phyloP scores from a whole-genome alignment of 2,888 invertebrate genomes.

The Lochmaea capreae region DNA sequence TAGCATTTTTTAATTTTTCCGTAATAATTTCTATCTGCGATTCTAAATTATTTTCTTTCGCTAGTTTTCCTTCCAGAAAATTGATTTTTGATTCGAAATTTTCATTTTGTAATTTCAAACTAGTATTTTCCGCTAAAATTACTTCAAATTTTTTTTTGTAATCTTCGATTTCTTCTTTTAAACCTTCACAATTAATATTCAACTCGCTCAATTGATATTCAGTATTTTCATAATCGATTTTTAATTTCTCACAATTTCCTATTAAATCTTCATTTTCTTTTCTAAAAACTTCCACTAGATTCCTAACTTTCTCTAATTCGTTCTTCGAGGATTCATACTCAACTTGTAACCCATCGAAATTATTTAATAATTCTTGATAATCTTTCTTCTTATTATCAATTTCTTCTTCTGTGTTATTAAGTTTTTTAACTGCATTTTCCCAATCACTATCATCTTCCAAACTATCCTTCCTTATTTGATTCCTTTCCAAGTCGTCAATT shows the following conservation, averaged over 20 bases:
- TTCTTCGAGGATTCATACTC: constrained; percentile 47
- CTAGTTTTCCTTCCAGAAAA: constrained; percentile 54
- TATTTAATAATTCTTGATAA: constrained; percentile 57
- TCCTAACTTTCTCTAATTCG: constrained; percentile 67
- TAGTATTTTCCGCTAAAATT: constrained; percentile 55
- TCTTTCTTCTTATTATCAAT: constrained; percentile 44
- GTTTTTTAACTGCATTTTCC: constrained; percentile 26
- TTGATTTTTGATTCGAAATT: constrained; percentile 55
- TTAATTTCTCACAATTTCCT: constrained; percentile 65
- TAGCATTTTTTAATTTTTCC: constrained; percentile 62
- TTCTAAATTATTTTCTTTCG: constrained; percentile 54
- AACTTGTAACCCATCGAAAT: constrained; percentile 49
- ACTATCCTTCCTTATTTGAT: constrained; percentile 6
- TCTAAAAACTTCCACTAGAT: constrained; percentile 65
- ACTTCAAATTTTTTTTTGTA: constrained; percentile 56
- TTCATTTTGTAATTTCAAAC: constrained; percentile 48
- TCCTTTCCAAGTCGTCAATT: constrained; percentile 41
- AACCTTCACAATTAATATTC: constrained; percentile 61
- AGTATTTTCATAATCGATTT: constrained; percentile 61
- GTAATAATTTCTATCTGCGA: constrained; percentile 55
- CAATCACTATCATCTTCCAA: constrained; percentile 25
- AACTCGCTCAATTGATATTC: constrained; percentile 64
- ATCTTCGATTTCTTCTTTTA: constrained; percentile 62
- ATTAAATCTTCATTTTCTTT: constrained; percentile 60
- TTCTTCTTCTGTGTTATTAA: constrained; percentile 33